Base-by-base conservation (phyloP, 2,797 vertebrate species). In the Syncerus caffer region DNA sequence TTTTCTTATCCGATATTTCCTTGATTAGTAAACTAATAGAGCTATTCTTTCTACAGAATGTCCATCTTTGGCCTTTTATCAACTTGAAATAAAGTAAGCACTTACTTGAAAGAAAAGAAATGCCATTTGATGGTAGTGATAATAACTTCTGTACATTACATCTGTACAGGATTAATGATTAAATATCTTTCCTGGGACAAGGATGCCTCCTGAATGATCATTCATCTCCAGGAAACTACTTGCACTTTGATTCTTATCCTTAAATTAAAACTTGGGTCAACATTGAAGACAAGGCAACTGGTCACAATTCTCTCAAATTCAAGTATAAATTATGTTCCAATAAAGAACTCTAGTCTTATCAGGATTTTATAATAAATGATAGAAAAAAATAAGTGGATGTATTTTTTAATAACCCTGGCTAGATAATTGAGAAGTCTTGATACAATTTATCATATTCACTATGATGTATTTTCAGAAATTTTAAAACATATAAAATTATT, bases 191-290 rank as follows among this genome's bases (percentile, higher is more conserved):
- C 42, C n/a, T 84, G 85, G 95, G 85, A 92, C 38, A 76, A 57
- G 5, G n/a, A 51, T 29, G 86, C 83, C 74, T 95, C 1, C 88
- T 55, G 80, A 86, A 79, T 93, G 91, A 96, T 95, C 97, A 90
- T 50, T 97, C 90, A 97, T 98, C 76, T 97, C 83, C 17, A 95
- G 84, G 45, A 98, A 95, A 86, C 67, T 13, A 83, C n/a, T 34
- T 62, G 50, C 12, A 92, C 38, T 94, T 93, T 93, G 91, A 96
- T 97, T 45, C 9, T 90, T 97, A 96, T 93, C 79, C n/a, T 93
- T 98, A 97, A 98, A 97, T 96, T 19, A 96, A 97, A 98, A 97
- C 27, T 29, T 95, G 90, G n/a, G 9, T 45, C n/a, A 96, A 4
- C 16, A 80, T 4, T 85, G 85, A 94, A 90, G 96, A 57, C 0